A percentile compares a stretch with the other conserved stretches of the same genome.
phyloP scores from a whole-genome alignment of 2,888 invertebrate genomes.

The Himalopsyche kuldschensis region DNA sequence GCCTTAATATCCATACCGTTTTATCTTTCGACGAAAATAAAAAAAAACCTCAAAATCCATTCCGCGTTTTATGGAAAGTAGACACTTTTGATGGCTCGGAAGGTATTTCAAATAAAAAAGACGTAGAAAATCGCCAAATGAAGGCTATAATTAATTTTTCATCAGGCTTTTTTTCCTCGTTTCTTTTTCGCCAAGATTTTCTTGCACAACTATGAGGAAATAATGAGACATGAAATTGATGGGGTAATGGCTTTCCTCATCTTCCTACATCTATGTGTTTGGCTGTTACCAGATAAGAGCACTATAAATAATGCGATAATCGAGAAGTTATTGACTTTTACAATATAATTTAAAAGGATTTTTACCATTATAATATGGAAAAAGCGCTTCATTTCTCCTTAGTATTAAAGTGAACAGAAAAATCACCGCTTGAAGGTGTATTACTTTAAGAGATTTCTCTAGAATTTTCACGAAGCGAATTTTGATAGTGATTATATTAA shows the following conservation, averaged over 20 bases:
- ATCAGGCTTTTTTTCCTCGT: constrained; percentile 12
- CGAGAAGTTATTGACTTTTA: constrained; percentile 28
- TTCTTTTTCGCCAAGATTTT: constrained; percentile 1
- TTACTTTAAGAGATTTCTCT: background rate
- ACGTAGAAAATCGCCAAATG: constrained; percentile 21
- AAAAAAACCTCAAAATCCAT: background rate
- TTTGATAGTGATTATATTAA: background rate
- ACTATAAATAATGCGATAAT: constrained; percentile 32
- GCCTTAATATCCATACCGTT: background rate
- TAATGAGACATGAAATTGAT: constrained; percentile 38
- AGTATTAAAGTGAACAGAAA: background rate
- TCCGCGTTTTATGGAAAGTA: background rate
- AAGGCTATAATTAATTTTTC: constrained; percentile 37
- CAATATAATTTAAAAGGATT: constrained; percentile 24
- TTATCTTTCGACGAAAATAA: background rate
- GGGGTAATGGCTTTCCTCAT: constrained; percentile 17
- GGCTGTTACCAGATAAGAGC: constrained; percentile 11
- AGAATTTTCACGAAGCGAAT: background rate
- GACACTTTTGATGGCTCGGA: background rate
- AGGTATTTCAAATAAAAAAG: background rate
- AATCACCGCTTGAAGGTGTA: background rate
- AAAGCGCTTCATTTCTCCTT: background rate
- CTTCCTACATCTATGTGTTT: background rate
- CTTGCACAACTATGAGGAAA: constrained; percentile 16
- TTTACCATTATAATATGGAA: constrained; percentile 6